Base-by-base conservation (phyloP, 2,113 vertebrate genomes). In the Solea solea region DNA sequence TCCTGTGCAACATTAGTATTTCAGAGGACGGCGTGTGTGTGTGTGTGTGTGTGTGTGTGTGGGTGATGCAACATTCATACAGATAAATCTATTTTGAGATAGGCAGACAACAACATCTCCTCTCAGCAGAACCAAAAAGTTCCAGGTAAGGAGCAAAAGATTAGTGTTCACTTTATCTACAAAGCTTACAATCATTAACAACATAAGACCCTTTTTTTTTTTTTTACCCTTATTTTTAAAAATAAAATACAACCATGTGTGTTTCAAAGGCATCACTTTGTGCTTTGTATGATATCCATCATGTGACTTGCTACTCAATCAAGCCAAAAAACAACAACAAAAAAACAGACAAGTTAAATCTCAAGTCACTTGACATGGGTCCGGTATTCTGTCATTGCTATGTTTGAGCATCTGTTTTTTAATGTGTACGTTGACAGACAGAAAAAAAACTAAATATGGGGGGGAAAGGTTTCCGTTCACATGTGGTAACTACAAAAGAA, bases 21-120 rank as follows among this genome's bases (percentile, higher is more conserved):
- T 78, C 64, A 63, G 59, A 80, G 25, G 69, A 80, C 9, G 21
- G 27, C 28, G 5, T 34, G 5, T n/a, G n/a, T n/a, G n/a, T 21
- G 54, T 44, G 42, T 44, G 42, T 44, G 42, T n/a, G 51, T 69
- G 27, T 67, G 45, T 64, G 54, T 59, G 54, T 44, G 63, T 16
- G 42, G 55, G 78, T 80, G 76, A 84, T 84, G 76, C 63, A 85
- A 85, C 64, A 78, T 67, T 91, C 75, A 85, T 76, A 80, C 84
- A 79, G 55, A 76, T 78, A 77, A 53, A 87, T 78, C 70, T 81
- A 82, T 86, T 85, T 84, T 70, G 49, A 88, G 72, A 75, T 66
- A 81, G 69, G 70, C 74, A 85, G 66, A 76, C 72, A 72, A 72
- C 64, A 76, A 66, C 34, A 60, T 79, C 60, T 69, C 71, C 61